Base-by-base conservation (phyloP, 1,140 invertebrate genomes). In the Lepidostoma basale region DNA sequence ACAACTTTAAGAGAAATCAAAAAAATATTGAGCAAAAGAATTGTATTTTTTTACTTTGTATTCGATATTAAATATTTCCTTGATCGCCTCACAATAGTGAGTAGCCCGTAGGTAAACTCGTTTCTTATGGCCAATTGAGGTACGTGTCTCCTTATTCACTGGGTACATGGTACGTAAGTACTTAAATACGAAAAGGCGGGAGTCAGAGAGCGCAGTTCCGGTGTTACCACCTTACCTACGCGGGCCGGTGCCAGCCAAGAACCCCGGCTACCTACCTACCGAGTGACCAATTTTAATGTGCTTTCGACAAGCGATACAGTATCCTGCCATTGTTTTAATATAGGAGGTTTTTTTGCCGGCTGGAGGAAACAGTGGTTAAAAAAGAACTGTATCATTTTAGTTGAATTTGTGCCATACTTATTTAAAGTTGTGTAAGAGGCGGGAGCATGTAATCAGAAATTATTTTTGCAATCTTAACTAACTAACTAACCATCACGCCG, bases 201-300 rank as follows among this genome's bases (percentile, higher is more conserved):
- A 30, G 40, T 47, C 60, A 47, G 16, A 33, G 60, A 62, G 60
- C 60, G 60, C 47, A 25, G 14, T 47, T 62, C 60, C 60, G 60
- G 60, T 47, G 42, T 62, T 33, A 23, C 60, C 36, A 39, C n/a
- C 25, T 14, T 5, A 33, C 49, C 49, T 33, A n/a, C 28, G 4
- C 20, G n/a, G 10, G 12, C 6, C 10, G 23, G 23, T 54, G 30
- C 3, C 23, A 16, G 25, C 20, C 14, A 26, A 22, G 52, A 20
- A 16, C 16, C 16, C 22, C 22, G 52, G 30, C 23, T n/a, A 28
- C 52, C 52, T 28, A 20, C 52, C n/a, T 28, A 14, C 16, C 26
- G 8, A 42, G 56, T 26, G 60, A 47, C 42, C 42, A 18, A 47
- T 47, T 62, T 62, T 45, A 62, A 62, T 47, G 45, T 16, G 40